Conservation (phyloP, 2,797 vertebrate species). For the Phrynocephalus guinanensis region DNA sequence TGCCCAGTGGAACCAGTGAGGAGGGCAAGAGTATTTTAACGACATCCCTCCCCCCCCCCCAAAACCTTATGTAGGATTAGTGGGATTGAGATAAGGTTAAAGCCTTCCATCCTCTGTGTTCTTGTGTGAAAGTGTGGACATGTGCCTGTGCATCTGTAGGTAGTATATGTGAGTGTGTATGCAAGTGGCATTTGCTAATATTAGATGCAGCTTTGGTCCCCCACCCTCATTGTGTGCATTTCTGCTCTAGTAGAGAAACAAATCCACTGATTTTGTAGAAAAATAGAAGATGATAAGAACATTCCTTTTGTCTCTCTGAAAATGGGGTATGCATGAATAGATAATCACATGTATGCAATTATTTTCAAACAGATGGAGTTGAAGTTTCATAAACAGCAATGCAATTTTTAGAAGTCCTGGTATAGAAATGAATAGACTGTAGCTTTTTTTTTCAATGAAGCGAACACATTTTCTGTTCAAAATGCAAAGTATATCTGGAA, state of each 20-base stretch:
- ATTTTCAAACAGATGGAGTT: too few relatives aligned
- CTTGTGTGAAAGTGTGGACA: background rate
- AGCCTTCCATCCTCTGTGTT: background rate
- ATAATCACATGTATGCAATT: too few relatives aligned
- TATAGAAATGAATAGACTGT: background rate
- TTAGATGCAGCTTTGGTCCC: too few relatives aligned
- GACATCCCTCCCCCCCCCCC: too few relatives aligned
- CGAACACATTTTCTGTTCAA: background rate
- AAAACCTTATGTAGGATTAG: background rate
- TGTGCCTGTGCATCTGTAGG: background rate
- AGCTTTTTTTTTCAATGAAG: background rate
- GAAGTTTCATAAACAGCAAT: too few relatives aligned
- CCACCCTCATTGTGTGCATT: too few relatives aligned
- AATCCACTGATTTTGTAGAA: background rate
- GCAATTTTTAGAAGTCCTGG: background rate
- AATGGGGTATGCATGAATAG: background rate
- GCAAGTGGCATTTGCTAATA: too few relatives aligned
- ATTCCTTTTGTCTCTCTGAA: background rate
- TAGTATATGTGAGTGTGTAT: too few relatives aligned
- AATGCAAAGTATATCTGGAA: background rate
- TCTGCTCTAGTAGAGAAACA: background rate
- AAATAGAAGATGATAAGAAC: background rate
- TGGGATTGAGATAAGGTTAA: background rate
- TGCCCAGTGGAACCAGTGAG: background rate
- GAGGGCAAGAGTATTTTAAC: background rate